These are phyloP conservation scores for Colistium nudipinnis DNA, from an alignment of 2,113 vertebrate genomes.

Conservation along the genomic window DNA sequence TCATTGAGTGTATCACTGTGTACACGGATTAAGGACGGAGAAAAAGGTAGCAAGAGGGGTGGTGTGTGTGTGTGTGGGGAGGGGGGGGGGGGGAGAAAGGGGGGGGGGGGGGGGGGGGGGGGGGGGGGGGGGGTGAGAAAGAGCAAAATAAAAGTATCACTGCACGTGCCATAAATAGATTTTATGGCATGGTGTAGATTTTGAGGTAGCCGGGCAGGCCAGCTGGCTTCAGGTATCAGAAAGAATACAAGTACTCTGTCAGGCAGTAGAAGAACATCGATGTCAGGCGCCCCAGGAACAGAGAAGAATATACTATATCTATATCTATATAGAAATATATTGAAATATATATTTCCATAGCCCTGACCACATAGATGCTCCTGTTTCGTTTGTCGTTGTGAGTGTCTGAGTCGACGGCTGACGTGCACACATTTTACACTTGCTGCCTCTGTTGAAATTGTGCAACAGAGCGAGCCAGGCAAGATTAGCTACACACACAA, in stretches of 20 bases:
- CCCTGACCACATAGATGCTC: constrained; percentile 54
- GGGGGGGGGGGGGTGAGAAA: constrained; percentile 46
- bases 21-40: constrained; percentile 17
- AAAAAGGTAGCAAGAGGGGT: constrained; percentile 17
- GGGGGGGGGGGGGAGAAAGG: constrained; percentile 35
- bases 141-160: constrained; percentile 67
- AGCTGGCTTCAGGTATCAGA: constrained; percentile 43
- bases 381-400: background rate
- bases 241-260: constrained; percentile 23
- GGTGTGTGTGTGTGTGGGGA: too few species aligned
- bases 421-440: constrained; percentile 31
- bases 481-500: constrained; percentile 2
- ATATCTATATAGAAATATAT: too few species aligned
- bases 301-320: too few species aligned
- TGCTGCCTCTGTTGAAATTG: constrained; percentile 47
- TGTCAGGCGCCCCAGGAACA: constrained; percentile 44
- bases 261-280: constrained; percentile 43
- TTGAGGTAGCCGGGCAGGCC: constrained; percentile 1
- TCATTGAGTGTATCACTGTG: constrained; percentile 26
- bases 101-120: too few species aligned
- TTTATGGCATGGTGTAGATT: constrained; percentile 56
- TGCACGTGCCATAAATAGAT: constrained; percentile 59
- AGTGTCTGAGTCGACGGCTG: constrained; percentile 12
- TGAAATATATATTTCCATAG: constrained; percentile 70
- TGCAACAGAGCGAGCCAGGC: constrained; percentile 31